These are phyloP conservation scores for Fregetta grallaria DNA, from an alignment of 2,113 vertebrate species.

Conservation along the genomic window DNA sequence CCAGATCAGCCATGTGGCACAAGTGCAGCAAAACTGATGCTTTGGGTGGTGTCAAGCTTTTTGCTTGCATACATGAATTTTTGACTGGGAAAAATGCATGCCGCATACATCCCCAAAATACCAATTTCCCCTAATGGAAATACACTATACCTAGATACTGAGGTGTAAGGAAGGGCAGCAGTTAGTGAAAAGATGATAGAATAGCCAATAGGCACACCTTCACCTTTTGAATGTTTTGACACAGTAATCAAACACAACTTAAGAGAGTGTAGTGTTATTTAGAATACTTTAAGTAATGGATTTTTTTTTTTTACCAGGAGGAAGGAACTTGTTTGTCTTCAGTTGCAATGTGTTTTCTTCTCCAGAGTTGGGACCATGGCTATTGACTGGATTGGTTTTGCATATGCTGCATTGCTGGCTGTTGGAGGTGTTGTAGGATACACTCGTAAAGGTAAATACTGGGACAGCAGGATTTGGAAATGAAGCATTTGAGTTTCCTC, in stretches of 20 bases:
- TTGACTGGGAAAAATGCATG: background rate
- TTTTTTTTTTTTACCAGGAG: background rate
- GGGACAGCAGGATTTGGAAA: background rate
- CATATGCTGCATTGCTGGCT: slow-evolving; percentile 83
- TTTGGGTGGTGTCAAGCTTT: background rate
- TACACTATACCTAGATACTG: rapidly evolving
- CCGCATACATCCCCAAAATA: background rate
- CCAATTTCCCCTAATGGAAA: background rate
- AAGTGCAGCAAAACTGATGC: background rate
- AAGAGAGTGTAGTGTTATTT: background rate
- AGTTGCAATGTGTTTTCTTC: background rate
- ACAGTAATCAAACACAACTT: rapidly evolving
- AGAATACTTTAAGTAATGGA: background rate
- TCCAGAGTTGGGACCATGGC: slow-evolving; percentile 66
- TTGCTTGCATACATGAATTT: background rate
- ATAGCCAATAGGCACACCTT: background rate
- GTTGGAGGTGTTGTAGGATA: slow-evolving; percentile 88
- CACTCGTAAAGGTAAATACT: slow-evolving; percentile 83
- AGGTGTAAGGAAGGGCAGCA: background rate
- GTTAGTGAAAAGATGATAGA: background rate
- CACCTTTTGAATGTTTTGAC: background rate
- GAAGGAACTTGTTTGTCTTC: background rate
- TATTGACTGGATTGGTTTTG: slow-evolving; percentile 90
- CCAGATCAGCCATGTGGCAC: background rate
- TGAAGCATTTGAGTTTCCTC: background rate